Conservation (phyloP, 2,888 invertebrate genomes). For the Cryptops parisi region DNA sequence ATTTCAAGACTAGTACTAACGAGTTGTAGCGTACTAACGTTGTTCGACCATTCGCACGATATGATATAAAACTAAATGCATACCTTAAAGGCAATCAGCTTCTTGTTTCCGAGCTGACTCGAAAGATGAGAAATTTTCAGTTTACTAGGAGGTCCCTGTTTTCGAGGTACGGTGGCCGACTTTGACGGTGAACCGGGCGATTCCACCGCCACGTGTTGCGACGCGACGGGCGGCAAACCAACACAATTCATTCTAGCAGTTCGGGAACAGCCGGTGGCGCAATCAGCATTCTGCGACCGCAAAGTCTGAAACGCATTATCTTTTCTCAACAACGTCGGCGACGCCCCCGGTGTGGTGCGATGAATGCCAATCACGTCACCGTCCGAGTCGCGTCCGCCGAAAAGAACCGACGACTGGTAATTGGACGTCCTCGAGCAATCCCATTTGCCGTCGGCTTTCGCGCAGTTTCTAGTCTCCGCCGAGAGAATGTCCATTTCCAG, state of each 20-base stretch:
- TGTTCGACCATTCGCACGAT: no score
- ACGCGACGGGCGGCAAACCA: background rate
- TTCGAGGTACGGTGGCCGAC: conserved; percentile 3
- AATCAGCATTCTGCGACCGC: background rate
- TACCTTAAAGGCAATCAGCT: conserved; percentile 3
- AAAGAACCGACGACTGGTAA: background rate
- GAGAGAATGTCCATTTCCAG: no score
- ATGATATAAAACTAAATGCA: no score
- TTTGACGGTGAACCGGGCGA: background rate
- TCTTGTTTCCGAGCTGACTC: background rate
- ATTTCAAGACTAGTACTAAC: no score
- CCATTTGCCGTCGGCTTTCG: background rate
- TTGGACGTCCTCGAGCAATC: background rate
- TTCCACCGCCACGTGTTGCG: background rate
- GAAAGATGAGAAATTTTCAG: background rate
- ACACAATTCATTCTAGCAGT: background rate
- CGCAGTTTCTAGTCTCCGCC: no score
- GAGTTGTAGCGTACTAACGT: no score
- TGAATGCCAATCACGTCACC: background rate
- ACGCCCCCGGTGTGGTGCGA: background rate
- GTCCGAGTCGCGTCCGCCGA: background rate
- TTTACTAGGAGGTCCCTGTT: background rate
- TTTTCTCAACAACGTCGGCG: background rate
- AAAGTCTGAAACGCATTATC: background rate
- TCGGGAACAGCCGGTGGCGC: background rate